Evolutionary conservation across 2,113 vertebrate species (phyloP).

Genomic region (Spea bombifrons): DNA sequence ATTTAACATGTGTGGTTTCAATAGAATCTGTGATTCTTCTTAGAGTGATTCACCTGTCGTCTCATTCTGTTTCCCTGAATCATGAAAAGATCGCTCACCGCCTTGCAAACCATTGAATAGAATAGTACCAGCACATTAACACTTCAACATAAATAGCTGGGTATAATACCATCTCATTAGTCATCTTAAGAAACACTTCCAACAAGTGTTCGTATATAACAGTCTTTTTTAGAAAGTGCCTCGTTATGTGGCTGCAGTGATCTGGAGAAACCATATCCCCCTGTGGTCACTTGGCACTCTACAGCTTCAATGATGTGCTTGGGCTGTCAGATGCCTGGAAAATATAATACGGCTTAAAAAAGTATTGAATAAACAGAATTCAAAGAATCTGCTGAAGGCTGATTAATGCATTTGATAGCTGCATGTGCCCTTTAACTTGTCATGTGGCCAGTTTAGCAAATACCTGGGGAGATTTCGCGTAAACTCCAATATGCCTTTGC

Average conservation of each 20-base stretch:
- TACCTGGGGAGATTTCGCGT: too few relatives aligned
- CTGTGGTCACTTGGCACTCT: constrained; percentile 8
- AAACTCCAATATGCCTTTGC: too few relatives aligned
- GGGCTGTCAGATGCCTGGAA: not conserved
- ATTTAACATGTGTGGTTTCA: not conserved
- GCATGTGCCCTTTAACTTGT: too few relatives aligned
- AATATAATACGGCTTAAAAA: too few relatives aligned
- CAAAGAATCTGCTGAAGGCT: too few relatives aligned
- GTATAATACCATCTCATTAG: constrained; percentile 38
- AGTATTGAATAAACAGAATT: too few relatives aligned
- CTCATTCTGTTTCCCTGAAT: constrained; percentile 14
- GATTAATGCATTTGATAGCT: too few relatives aligned
- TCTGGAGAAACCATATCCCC: constrained; percentile 6
- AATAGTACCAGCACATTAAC: constrained; percentile 13
- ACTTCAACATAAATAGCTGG: constrained; percentile 16
- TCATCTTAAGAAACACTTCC: constrained; percentile 35
- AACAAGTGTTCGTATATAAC: constrained; percentile 23
- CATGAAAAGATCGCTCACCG: not conserved
- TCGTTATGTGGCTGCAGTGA: constrained; percentile 15
- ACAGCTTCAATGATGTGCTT: not conserved
- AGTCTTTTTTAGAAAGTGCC: constrained; percentile 3
- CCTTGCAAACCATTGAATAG: constrained; percentile 5
- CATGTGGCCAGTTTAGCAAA: too few relatives aligned
- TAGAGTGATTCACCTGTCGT: constrained; percentile 4
- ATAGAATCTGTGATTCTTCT: not conserved